Conservation (phyloP, 2,888 invertebrate species). For the Notocelia uddmanniana region DNA sequence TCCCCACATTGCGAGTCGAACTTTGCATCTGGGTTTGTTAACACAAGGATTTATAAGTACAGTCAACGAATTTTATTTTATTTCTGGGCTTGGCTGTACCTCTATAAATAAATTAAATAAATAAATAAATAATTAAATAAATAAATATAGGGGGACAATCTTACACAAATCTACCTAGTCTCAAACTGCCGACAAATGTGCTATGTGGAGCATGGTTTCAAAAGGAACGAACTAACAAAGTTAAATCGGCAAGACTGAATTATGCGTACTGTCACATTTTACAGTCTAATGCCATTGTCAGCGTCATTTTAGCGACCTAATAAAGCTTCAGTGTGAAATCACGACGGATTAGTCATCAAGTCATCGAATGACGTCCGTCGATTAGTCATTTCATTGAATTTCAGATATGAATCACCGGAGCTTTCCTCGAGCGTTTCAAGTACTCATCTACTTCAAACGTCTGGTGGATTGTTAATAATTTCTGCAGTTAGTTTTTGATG, state of each 20-base stretch:
- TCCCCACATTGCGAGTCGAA: neutral
- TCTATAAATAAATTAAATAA: too few relatives aligned
- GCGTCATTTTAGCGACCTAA: conserved; percentile 53
- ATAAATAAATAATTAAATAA: too few relatives aligned
- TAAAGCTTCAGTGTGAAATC: conserved; percentile 55
- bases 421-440: conserved; percentile 30
- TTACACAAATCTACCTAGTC: too few relatives aligned
- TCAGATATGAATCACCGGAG: conserved; percentile 55
- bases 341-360: conserved; percentile 59
- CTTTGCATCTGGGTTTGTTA: neutral
- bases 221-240: neutral
- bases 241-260: neutral
- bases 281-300: conserved; percentile 10
- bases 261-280: conserved; percentile 2
- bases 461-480: neutral
- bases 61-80: too few relatives aligned
- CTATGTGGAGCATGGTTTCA: neutral
- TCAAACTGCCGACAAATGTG: too few relatives aligned
- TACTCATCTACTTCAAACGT: neutral
- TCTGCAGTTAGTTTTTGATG: neutral
- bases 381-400: conserved; percentile 61
- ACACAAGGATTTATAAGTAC: neutral
- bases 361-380: conserved; percentile 51
- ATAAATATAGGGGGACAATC: too few relatives aligned
- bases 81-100: too few relatives aligned